A percentile compares a stretch with the other conserved stretches of the same genome.
phyloP scores from a whole-genome alignment of 2,797 vertebrate genomes.

The Coregonus ussuriensis region DNA sequence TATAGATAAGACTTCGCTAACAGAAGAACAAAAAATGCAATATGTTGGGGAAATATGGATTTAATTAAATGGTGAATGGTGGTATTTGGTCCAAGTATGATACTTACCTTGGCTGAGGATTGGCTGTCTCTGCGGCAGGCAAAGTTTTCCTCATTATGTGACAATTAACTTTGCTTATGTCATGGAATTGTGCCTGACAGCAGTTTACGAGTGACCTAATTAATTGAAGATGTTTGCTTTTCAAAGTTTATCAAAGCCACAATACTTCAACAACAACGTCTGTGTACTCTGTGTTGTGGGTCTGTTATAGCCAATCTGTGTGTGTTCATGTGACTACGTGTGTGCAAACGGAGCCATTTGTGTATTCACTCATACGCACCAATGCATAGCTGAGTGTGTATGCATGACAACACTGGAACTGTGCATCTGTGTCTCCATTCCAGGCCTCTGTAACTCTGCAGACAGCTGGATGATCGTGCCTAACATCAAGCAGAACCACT shows the following conservation, averaged over 20 bases:
- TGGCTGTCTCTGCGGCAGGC: not conserved
- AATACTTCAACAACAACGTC: not conserved
- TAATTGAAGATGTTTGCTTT: not conserved
- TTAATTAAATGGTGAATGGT: not conserved
- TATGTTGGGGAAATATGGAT: not conserved
- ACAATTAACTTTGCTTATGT: not conserved
- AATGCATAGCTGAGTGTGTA: not conserved
- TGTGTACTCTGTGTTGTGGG: not conserved
- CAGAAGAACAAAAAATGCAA: not conserved
- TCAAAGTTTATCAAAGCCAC: not conserved
- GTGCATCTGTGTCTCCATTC: not conserved
- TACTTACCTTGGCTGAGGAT: not conserved
- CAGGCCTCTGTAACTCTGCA: conserved; percentile 74
- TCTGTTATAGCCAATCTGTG: not conserved
- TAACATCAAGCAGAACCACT: conserved; percentile 99
- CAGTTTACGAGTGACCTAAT: not conserved
- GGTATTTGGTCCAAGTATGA: not conserved
- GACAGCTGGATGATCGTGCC: conserved; percentile 99
- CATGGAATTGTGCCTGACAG: not conserved
- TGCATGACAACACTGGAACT: no score
- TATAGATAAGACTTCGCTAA: not conserved
- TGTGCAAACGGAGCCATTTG: no score
- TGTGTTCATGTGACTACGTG: not conserved
- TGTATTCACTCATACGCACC: not conserved
- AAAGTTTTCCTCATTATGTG: not conserved